Conservation (phyloP, 2,888 invertebrate genomes). For the Neoitamus cyanurus region DNA sequence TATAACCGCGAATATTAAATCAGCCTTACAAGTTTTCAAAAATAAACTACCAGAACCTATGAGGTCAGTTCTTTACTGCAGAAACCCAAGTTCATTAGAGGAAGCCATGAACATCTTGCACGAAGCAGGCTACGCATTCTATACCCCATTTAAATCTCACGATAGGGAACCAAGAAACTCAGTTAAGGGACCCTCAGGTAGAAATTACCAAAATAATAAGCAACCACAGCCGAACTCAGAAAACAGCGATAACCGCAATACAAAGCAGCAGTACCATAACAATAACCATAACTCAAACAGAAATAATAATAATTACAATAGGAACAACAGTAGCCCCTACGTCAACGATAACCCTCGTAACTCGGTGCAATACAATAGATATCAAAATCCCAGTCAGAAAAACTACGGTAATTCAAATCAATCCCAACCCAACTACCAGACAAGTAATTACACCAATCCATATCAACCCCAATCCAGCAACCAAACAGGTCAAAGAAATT, state of each 20-base stretch:
- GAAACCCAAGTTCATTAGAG: conserved; percentile 19
- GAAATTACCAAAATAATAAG: neutral
- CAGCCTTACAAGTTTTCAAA: conserved; percentile 31
- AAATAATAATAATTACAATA: neutral
- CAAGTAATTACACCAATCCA: neutral
- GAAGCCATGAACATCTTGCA: conserved; percentile 43
- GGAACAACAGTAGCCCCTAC: neutral
- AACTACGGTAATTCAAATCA: neutral
- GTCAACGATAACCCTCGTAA: neutral
- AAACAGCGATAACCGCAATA: neutral
- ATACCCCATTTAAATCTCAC: neutral
- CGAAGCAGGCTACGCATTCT: conserved; percentile 13
- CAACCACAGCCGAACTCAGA: neutral
- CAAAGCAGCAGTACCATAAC: neutral
- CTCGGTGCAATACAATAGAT: neutral
- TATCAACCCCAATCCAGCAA: neutral
- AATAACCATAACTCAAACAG: neutral
- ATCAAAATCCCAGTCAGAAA: neutral
- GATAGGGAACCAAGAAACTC: neutral
- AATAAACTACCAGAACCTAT: conserved; percentile 43
- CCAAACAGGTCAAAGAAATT: neutral
- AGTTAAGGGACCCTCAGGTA: neutral
- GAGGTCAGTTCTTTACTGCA: conserved; percentile 27
- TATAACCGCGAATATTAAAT: conserved; percentile 26
- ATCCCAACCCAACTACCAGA: neutral